Percentiles rank a stretch among this genome's conserved stretches.
These are phyloP conservation scores for Heterodera schachtii DNA, from an alignment of 1,140 invertebrate genomes.

Conservation along the genomic window DNA sequence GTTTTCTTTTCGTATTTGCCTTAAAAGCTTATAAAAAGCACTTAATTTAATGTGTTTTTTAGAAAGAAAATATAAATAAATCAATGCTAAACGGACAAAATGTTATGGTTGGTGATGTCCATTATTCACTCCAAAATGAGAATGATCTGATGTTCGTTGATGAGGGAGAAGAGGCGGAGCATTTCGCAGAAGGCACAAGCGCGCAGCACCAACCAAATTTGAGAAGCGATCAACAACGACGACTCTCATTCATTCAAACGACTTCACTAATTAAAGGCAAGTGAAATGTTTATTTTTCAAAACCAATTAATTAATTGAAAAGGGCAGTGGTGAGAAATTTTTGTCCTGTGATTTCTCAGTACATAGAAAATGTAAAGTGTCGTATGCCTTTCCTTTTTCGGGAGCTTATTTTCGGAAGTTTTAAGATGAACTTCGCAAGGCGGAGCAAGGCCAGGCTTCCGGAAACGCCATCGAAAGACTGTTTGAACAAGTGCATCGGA, in stretches of 20 bases:
- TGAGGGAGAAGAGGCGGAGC: neutral
- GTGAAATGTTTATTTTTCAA: neutral
- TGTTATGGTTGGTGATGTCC: neutral
- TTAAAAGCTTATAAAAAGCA: too few relatives aligned
- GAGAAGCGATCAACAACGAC: neutral
- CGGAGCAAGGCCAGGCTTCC: neutral
- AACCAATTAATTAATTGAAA: too few relatives aligned
- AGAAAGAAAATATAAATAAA: neutral
- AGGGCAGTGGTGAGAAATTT: too few relatives aligned
- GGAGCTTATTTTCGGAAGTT: neutral
- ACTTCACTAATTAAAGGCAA: neutral
- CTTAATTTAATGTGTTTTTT: too few relatives aligned
- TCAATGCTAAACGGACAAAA: neutral
- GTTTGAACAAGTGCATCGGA: neutral
- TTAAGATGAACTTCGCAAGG: neutral
- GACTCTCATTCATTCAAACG: neutral
- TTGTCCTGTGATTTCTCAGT: neutral
- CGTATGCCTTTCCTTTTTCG: too few relatives aligned
- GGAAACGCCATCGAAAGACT: neutral
- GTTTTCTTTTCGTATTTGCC: too few relatives aligned
- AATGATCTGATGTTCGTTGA: neutral
- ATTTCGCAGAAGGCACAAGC: neutral
- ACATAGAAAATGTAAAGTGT: too few relatives aligned
- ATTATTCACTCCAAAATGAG: neutral
- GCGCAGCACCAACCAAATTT: neutral